Percentiles rank a stretch among this genome's conserved stretches.
Conservation (phyloP, 2,113 vertebrate species). For the Gobio gobio region DNA sequence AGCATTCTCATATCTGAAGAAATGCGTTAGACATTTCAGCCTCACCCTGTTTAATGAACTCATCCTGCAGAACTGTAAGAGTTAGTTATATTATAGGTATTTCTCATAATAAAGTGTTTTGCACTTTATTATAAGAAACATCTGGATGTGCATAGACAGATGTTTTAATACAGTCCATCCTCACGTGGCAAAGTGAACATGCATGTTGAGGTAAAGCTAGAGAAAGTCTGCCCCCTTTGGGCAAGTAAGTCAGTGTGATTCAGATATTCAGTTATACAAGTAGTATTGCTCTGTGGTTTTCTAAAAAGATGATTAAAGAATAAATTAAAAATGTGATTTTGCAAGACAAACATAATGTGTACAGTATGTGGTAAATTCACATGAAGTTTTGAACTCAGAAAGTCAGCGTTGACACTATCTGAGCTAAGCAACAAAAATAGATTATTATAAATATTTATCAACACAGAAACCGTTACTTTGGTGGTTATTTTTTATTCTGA, state of each 20-base stretch:
- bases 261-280: background rate
- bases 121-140: conserved; percentile 12
- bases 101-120: background rate
- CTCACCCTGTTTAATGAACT: conserved; percentile 15
- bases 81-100: background rate
- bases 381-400: conserved; percentile 16
- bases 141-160: conserved; percentile 7
- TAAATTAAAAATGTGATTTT: background rate
- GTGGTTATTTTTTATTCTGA: conserved; percentile 58
- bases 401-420: conserved; percentile 23
- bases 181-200: conserved; percentile 26
- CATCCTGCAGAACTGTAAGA: conserved; percentile 1
- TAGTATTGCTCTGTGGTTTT: background rate
- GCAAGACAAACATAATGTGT: background rate
- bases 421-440: conserved; percentile 20
- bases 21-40: background rate
- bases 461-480: conserved; percentile 41
- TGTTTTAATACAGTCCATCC: background rate
- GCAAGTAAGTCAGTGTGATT: conserved; percentile 2
- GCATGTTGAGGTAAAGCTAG: background rate
- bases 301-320: background rate
- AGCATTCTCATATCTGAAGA: background rate
- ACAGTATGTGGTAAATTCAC: background rate
- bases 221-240: conserved; percentile 51
- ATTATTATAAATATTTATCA: conserved; percentile 18